Evolutionary conservation across 2,797 vertebrate genomes (phyloP).

Genomic region (Xyrichtys novacula): DNA sequence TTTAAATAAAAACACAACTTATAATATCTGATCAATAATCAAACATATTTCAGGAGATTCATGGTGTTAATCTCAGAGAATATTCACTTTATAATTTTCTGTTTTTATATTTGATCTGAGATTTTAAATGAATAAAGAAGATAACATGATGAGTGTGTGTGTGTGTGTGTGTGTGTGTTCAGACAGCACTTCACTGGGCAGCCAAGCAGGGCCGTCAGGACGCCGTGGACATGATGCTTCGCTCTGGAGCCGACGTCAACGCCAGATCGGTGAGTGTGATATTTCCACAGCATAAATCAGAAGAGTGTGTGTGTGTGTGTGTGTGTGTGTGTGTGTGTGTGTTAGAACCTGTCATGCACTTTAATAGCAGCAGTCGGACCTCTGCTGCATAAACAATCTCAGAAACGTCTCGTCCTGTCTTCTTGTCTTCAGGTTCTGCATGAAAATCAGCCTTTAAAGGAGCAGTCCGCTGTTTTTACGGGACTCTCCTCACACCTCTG

Average conservation of each 20-base stretch:
- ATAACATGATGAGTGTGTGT: neutral
- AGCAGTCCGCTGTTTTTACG: conserved; percentile 1
- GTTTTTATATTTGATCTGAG: too few relatives aligned
- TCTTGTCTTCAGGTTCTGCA: neutral
- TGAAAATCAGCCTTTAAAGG: neutral
- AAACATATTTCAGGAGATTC: too few relatives aligned
- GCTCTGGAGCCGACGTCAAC: conserved; percentile 84
- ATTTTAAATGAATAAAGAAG: too few relatives aligned
- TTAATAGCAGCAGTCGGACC: conserved; percentile 6
- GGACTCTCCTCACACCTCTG: too few relatives aligned
- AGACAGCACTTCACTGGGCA: conserved; percentile 86
- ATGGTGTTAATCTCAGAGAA: too few relatives aligned
- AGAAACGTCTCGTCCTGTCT: neutral
- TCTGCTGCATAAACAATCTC: conserved; percentile 25
- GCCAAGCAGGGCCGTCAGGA: conserved; percentile 84
- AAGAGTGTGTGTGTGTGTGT: conserved; percentile 7
- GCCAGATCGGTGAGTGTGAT: conserved; percentile 82
- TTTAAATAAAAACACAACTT: too few relatives aligned
- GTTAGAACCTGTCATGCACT: neutral
- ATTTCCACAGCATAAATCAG: too few relatives aligned
- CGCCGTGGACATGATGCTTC: conserved; percentile 83
- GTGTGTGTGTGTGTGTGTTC: conserved; percentile 63
- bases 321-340: conserved; percentile 20
- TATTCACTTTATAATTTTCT: too few relatives aligned
- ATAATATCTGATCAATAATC: too few relatives aligned